Percentiles rank a stretch among this genome's conserved stretches.
These are phyloP conservation scores for Lochmaea capreae DNA, from an alignment of 2,888 invertebrate species.

Conservation along the genomic window DNA sequence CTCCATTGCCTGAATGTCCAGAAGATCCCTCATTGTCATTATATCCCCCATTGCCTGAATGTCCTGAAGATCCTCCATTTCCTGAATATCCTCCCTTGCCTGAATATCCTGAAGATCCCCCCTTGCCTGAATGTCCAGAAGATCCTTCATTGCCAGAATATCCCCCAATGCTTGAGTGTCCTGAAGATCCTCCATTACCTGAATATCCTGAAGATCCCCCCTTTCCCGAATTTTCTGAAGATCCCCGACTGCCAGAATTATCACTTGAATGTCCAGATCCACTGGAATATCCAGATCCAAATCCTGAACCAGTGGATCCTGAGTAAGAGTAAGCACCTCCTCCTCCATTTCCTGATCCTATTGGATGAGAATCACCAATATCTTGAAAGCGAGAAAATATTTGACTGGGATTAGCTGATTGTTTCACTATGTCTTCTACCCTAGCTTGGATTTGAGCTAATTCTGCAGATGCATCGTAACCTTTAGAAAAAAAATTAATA, in stretches of 20 bases:
- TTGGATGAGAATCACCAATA: not conserved
- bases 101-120: not conserved
- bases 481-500: not conserved
- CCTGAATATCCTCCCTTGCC: not conserved
- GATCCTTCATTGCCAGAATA: not conserved
- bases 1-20: not conserved
- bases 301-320: slow-evolving; percentile 6
- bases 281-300: slow-evolving; percentile 1
- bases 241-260: not conserved
- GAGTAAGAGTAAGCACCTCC: slow-evolving; percentile 10
- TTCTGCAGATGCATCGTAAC: not conserved
- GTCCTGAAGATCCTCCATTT: not conserved
- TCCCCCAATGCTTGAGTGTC: not conserved
- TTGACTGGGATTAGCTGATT: not conserved
- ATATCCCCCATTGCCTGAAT: not conserved
- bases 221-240: not conserved
- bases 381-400: slow-evolving; percentile 5
- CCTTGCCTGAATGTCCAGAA: not conserved
- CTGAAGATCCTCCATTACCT: not conserved
- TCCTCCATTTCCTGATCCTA: not conserved
- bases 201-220: not conserved
- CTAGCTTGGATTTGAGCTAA: not conserved
- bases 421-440: not conserved
- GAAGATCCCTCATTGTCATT: not conserved
- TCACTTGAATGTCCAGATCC: slow-evolving; percentile 4